These are phyloP conservation scores for Brachyhypopomus gauderio DNA, from an alignment of 2,113 vertebrate genomes.

Conservation along the genomic window DNA sequence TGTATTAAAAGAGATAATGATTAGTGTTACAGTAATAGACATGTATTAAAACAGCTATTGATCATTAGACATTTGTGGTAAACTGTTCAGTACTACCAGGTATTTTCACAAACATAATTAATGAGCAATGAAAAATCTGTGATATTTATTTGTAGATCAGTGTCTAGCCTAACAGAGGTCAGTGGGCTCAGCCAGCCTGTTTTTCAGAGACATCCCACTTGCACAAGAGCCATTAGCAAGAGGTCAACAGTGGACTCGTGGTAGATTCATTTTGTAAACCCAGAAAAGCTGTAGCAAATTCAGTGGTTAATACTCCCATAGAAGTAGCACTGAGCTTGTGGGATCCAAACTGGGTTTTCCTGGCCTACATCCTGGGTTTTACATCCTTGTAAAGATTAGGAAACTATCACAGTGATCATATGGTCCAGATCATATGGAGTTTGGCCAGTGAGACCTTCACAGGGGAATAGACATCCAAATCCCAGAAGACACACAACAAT, in stretches of 20 bases:
- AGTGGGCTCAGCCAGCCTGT: too few species aligned
- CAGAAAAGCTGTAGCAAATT: slow-evolving; percentile 45
- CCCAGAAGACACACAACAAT: not conserved
- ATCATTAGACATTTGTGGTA: too few species aligned
- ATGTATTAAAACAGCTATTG: too few species aligned
- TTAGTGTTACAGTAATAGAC: too few species aligned
- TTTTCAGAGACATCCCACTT: not conserved
- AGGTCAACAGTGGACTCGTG: not conserved
- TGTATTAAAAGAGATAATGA: too few species aligned
- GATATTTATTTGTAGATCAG: too few species aligned
- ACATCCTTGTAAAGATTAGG: slow-evolving; percentile 41
- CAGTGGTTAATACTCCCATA: slow-evolving; percentile 33
- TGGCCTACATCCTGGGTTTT: slow-evolving; percentile 27
- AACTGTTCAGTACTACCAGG: too few species aligned
- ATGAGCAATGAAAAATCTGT: too few species aligned
- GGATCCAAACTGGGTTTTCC: slow-evolving; percentile 17
- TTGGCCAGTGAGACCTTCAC: slow-evolving; percentile 3
- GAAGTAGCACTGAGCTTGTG: slow-evolving; percentile 14
- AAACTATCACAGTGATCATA: slow-evolving; percentile 13
- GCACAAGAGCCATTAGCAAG: not conserved
- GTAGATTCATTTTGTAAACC: slow-evolving; percentile 26
- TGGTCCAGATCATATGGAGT: too few species aligned
- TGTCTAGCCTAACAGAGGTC: too few species aligned
- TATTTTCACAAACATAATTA: too few species aligned
- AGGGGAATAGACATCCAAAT: not conserved